Conservation (phyloP, 2,113 vertebrate species). For the Oryzias melastigma region DNA sequence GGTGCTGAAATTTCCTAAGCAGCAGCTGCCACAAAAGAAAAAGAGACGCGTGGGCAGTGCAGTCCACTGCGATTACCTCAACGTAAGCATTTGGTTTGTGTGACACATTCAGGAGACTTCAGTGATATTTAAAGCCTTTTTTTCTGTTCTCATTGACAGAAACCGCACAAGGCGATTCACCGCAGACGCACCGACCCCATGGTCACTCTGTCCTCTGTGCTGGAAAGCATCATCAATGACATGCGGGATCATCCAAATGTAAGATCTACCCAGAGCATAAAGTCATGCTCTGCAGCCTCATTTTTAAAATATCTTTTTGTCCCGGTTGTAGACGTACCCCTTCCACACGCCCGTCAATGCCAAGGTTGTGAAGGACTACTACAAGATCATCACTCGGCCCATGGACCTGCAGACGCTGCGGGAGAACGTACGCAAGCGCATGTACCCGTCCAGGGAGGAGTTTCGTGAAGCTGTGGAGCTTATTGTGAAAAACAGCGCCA, state of each 20-base stretch:
- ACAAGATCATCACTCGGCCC: conserved; percentile 94
- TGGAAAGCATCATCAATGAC: conserved; percentile 96
- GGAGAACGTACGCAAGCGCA: conserved; percentile 93
- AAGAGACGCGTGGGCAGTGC: conserved; percentile 93
- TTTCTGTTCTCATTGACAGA: conserved; percentile 67
- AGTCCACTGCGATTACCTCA: conserved; percentile 95
- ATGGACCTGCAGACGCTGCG: conserved; percentile 97
- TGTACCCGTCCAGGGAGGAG: conserved; percentile 94
- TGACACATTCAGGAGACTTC: not conserved
- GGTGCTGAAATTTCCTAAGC: conserved; percentile 97
- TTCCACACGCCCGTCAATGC: conserved; percentile 97
- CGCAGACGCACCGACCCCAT: conserved; percentile 95
- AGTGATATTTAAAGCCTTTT: not conserved
- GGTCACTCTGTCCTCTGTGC: conserved; percentile 93
- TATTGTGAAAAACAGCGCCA: conserved; percentile 94
- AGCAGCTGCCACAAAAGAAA: conserved; percentile 96
- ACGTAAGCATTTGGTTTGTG: conserved; percentile 77
- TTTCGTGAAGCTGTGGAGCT: conserved; percentile 94
- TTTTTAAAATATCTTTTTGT: not conserved
- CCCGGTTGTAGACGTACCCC: conserved; percentile 87
- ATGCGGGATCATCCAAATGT: conserved; percentile 96
- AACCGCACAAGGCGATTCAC: conserved; percentile 97
- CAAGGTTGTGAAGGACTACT: conserved; percentile 97
- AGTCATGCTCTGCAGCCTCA: not conserved
- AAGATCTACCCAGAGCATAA: conserved; percentile 45